phyloP scores from a whole-genome alignment of 53 echinoderm and acorn worm genomes.

The Paracentrotus lividus region DNA sequence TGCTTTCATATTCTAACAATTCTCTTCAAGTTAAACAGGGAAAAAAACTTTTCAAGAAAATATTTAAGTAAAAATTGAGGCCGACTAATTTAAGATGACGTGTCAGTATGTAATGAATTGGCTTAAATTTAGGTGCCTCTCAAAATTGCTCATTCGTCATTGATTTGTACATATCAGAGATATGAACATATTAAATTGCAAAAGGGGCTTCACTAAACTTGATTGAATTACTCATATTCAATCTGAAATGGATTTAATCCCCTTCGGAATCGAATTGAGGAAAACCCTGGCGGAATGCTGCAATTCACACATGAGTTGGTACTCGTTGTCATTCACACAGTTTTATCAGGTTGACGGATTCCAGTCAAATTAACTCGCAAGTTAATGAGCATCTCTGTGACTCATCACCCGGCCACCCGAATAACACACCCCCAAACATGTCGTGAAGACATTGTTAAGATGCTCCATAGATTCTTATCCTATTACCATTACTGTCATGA shows the following conservation, averaged over 20 bases:
- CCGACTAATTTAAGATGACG: background rate
- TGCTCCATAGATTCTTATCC: background rate
- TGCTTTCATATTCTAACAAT: background rate
- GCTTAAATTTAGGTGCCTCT: background rate
- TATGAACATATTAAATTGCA: background rate
- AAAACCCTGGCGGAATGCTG: background rate
- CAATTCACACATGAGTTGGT: conserved; percentile 25
- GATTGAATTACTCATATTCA: background rate
- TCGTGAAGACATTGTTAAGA: background rate
- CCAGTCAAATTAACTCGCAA: conserved; percentile 29
- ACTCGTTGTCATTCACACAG: background rate
- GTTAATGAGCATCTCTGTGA: conserved; percentile 28
- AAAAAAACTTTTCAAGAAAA: background rate
- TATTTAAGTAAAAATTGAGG: background rate
- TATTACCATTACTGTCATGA: conserved; percentile 36
- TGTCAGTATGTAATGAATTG: background rate
- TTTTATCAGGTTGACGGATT: conserved; percentile 28
- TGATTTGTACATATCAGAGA: background rate
- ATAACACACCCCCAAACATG: background rate
- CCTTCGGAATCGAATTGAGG: background rate
- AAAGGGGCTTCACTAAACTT: background rate
- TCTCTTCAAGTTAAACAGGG: background rate
- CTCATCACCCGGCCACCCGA: background rate
- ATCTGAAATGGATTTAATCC: background rate
- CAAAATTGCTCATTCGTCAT: background rate